phyloP scores from a whole-genome alignment of 2,888 invertebrate genomes.

The Tachina fera region DNA sequence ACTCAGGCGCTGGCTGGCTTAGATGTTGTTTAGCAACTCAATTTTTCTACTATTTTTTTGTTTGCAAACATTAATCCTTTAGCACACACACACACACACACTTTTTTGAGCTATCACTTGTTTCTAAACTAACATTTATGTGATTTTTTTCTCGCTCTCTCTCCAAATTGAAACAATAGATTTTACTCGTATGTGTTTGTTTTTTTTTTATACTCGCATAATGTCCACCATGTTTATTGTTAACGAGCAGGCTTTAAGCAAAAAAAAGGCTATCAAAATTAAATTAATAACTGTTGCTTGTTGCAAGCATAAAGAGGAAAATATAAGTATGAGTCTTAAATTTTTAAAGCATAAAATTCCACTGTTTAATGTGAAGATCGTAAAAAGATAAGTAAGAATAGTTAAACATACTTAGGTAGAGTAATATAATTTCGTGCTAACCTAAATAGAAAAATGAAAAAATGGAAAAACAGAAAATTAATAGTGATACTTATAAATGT shows the following conservation, averaged over 20 bases:
- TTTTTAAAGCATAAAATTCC: too few species aligned
- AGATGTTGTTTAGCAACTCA: background rate
- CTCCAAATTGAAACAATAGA: background rate
- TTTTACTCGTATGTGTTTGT: background rate
- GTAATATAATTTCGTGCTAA: too few species aligned
- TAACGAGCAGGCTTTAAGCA: conserved; percentile 15
- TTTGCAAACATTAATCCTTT: conserved; percentile 5
- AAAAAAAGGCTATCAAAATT: conserved; percentile 58
- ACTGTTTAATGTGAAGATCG: too few species aligned
- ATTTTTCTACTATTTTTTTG: background rate
- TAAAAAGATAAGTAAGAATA: too few species aligned
- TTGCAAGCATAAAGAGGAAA: background rate
- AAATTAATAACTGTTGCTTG: conserved; percentile 59
- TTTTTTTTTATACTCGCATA: conserved; percentile 6
- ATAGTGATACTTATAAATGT: too few species aligned
- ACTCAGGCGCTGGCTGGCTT: background rate
- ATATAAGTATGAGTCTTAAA: background rate
- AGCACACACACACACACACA: background rate
- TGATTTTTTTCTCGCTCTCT: conserved; percentile 2
- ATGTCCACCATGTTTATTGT: conserved; percentile 8
- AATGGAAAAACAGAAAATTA: too few species aligned
- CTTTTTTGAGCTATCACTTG: background rate
- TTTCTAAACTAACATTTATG: conserved; percentile 26
- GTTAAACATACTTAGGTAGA: too few species aligned
- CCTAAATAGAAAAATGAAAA: too few species aligned